Evolutionary conservation across 2,797 vertebrate genomes (phyloP), one percentile per base, ranked within the genome.

Genomic region (Enteromius paludinosus): DNA sequence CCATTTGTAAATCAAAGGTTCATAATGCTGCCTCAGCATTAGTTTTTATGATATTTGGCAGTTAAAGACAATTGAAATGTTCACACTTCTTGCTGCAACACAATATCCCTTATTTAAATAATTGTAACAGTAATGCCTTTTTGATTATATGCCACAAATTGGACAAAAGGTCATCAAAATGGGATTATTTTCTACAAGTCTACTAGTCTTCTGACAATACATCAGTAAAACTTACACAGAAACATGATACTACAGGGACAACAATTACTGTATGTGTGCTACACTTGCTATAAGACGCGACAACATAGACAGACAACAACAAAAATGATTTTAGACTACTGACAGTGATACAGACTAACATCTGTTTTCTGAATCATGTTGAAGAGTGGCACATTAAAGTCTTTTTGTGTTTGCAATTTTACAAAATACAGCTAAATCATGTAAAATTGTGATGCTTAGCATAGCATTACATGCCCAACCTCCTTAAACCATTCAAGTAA

Each of bases 21-120:
- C 4, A 47, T 54, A 33, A 52, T 69, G 54, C 28, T 20, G 15
- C n/a, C 43, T 33, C 1, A 30, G 38, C 17, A 71, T 76, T n/a
- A 81, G 65, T 20, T 73, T 70, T 43, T 41, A n/a, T 80, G 28
- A 52, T 68, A 81, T 77, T 54, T 77, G 78, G 72, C 78, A 84
- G 78, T 81, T 77, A 45, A 70, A 64, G 4, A 33, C 56, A 56
- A 14, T 43, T 54, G 10, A 59, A 61, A 33, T 79, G 68, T 49
- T 68, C 17, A 35, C 7, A 5, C 30, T 12, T 38, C 30, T 61
- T 61, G n/a, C 68, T 41, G n/a, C 15, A 79, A 76, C 52, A 38
- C 30, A 76, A 12, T 20, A 62, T 43, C 23, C 9, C 56, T 20
- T 61, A 52, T 72, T 73, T 7, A n/a, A 52, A 11, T 54, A 11